phyloP scores from a whole-genome alignment of 2,797 vertebrate genomes.

The Crax fasciolata region DNA sequence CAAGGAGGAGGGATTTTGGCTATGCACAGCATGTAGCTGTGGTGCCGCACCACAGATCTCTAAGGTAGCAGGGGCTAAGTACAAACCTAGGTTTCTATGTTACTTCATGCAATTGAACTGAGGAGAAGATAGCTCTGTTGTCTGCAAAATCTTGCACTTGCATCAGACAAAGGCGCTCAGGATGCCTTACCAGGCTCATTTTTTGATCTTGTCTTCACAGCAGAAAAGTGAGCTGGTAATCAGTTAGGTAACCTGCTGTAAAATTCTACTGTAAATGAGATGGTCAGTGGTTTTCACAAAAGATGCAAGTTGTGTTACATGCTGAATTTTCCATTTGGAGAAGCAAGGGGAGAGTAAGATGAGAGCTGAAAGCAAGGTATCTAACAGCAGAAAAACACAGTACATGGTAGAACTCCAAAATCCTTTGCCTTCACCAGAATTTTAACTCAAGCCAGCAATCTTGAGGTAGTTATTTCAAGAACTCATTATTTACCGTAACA shows the following conservation, averaged over 20 bases:
- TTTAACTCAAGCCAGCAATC: neutral
- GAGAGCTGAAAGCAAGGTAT: neutral
- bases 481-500: neutral
- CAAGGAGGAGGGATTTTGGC: neutral
- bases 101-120: neutral
- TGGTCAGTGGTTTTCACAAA: neutral
- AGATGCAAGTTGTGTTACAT: neutral
- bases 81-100: neutral
- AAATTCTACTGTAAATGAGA: neutral
- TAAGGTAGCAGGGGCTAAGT: accelerated
- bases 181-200: neutral
- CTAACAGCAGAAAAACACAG: neutral
- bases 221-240: neutral
- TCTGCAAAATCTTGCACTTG: neutral
- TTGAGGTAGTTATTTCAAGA: neutral
- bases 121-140: neutral
- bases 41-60: neutral
- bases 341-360: neutral
- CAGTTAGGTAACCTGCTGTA: neutral
- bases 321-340: neutral
- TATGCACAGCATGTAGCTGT: neutral
- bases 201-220: neutral
- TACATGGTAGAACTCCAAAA: neutral
- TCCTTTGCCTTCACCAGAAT: neutral
- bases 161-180: neutral